Evolutionary conservation across 2,113 vertebrate genomes (phyloP).

Genomic region (Cynoglossus semilaevis): DNA sequence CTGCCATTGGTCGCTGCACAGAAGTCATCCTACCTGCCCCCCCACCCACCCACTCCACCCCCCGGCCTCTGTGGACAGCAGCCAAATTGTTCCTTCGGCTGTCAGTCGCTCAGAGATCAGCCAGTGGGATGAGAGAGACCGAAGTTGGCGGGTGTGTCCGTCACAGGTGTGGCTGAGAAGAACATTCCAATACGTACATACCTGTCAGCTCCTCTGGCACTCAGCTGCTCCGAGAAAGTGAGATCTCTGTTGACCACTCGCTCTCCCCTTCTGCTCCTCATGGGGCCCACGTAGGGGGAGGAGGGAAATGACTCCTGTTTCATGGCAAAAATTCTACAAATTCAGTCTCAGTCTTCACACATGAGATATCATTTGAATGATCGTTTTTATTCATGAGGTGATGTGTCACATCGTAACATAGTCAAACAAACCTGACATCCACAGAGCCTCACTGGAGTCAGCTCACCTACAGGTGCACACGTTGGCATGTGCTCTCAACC

Average conservation of each 20-base stretch:
- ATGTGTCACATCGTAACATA: no score
- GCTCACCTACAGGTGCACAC: conserved; percentile 58
- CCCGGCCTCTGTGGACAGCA: conserved; percentile 36
- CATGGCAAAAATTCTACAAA: conserved; percentile 14
- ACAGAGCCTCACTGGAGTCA: conserved; percentile 1
- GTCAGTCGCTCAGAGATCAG: conserved; percentile 62
- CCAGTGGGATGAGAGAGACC: conserved; percentile 68
- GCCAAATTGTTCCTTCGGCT: conserved; percentile 58
- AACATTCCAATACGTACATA: conserved; percentile 75
- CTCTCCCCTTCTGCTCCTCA: conserved; percentile 32
- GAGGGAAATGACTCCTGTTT: conserved; percentile 35
- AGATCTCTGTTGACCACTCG: conserved; percentile 47
- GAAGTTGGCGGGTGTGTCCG: conserved; percentile 55
- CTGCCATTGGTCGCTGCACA: conserved; percentile 63
- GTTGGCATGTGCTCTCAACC: conserved; percentile 51
- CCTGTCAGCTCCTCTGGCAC: conserved; percentile 71
- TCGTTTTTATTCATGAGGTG: no score
- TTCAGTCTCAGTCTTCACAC: conserved; percentile 9
- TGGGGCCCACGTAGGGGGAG: conserved; percentile 45
- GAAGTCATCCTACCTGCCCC: conserved; percentile 65
- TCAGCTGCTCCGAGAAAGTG: conserved; percentile 60
- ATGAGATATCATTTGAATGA: not conserved
- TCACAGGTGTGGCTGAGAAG: conserved; percentile 73
- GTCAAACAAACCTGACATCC: no score
- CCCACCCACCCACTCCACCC: conserved; percentile 67